Evolutionary conservation across 2,797 vertebrate genomes (phyloP), one percentile per base, ranked within the genome.

Genomic region (Siniperca obscura): DNA sequence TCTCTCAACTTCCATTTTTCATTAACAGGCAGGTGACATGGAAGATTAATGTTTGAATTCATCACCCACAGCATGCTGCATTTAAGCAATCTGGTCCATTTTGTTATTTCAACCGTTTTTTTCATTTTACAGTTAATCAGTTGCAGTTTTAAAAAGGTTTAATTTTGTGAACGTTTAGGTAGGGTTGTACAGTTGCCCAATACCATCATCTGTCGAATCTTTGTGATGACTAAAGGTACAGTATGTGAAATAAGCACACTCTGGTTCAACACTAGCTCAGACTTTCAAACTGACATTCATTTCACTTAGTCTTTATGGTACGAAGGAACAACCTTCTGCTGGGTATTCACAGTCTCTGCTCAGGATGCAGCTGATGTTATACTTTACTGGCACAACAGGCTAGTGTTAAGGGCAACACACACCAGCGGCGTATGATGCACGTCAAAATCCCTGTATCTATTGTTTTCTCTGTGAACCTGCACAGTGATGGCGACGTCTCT

Each of bases 11-110:
- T 85, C 38, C 34, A 86, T 87, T 90, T 94, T 90, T 94, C 71
- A 92, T 90, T 87, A 91, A 88, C 80, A 82, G 76, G 82, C 88
- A 82, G 82, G 71, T 91, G 82, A 90, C 91, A 82, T 75, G 78
- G 84, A 83, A 89, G 91, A 93, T 92, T 90, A 93, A 92, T 87
- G 89, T 87, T 65, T 56, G 86, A 86, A 82, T 84, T 87, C 91
- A 91, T 92, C 86, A 92, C 72, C 79, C 79, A 36, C 83, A 86
- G 89, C 85, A 76, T 85, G 85, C 74, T 71, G 83, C 76, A 79
- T 90, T 94, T 89, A 91, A 48, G 25, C 38, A 17, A 21, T 65
- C 46, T 53, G 16, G n/a, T 42, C 21, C 22, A 44, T 67, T 82
- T 78, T 38, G 3, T 78, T 60, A 34, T 46, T 75, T 55, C 1